Conservation (phyloP, 2,113 vertebrate species). For the Hyaena hyaena region DNA sequence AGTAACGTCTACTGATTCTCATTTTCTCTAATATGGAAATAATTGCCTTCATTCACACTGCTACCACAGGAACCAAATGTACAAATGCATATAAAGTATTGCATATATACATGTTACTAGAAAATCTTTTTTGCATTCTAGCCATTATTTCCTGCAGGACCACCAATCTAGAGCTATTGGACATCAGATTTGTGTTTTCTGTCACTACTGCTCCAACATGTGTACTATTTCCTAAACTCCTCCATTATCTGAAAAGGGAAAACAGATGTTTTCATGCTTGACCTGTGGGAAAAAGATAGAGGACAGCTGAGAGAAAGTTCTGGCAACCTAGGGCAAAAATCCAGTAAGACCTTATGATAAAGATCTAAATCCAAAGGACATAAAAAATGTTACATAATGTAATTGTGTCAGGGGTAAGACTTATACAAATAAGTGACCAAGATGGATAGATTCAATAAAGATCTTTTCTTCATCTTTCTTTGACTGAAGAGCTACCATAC, state of each 20-base stretch:
- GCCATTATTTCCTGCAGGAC: background rate
- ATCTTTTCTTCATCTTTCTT: background rate
- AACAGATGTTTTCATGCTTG: background rate
- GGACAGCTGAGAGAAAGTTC: background rate
- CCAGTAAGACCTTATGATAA: background rate
- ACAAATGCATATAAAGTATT: background rate
- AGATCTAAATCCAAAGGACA: background rate
- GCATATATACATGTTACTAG: background rate
- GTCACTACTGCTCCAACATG: background rate
- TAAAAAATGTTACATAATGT: background rate
- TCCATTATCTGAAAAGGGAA: background rate
- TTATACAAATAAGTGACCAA: background rate
- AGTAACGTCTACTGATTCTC: background rate
- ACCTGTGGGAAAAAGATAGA: background rate
- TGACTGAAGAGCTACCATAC: background rate
- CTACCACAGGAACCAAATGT: background rate
- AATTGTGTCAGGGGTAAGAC: background rate
- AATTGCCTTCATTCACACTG: background rate
- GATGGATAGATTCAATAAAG: background rate
- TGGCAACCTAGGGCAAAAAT: background rate
- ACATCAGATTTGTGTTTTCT: background rate
- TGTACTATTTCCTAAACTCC: background rate
- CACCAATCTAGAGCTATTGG: background rate
- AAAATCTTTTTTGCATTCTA: background rate
- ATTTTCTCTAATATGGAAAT: background rate